phyloP scores from a whole-genome alignment of 2,113 vertebrate genomes.

The Sebastes schlegelii region DNA sequence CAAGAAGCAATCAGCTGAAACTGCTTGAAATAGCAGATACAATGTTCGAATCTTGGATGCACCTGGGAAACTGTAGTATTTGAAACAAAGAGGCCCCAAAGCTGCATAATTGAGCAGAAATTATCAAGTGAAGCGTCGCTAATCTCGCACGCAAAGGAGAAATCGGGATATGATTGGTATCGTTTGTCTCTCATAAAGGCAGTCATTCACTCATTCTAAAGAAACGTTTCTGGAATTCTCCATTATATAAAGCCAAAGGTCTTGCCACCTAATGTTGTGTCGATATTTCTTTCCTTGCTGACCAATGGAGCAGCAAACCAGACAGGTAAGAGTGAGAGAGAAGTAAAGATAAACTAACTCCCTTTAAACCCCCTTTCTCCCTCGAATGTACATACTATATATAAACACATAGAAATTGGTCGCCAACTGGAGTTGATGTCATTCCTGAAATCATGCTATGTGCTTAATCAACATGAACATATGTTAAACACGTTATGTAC shows the following conservation, averaged over 20 bases:
- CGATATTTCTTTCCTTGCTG: slow-evolving; percentile 88
- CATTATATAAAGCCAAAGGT: slow-evolving; percentile 53
- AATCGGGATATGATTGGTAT: slow-evolving; percentile 57
- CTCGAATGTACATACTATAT: neutral
- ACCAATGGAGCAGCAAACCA: slow-evolving; percentile 98
- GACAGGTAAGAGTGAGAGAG: slow-evolving; percentile 93
- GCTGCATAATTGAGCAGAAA: slow-evolving; percentile 74
- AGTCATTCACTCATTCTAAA: slow-evolving; percentile 25
- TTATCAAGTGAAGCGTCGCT: slow-evolving; percentile 65
- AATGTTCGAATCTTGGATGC: slow-evolving; percentile 65
- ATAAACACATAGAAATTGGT: slow-evolving; percentile 19
- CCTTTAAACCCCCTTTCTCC: neutral
- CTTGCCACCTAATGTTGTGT: slow-evolving; percentile 85
- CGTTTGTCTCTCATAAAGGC: slow-evolving; percentile 42
- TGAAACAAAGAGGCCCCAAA: slow-evolving; percentile 62
- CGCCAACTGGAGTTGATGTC: slow-evolving; percentile 1
- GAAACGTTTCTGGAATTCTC: slow-evolving; percentile 54
- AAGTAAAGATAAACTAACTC: slow-evolving; percentile 18
- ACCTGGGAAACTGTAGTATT: slow-evolving; percentile 74
- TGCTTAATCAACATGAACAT: neutral
- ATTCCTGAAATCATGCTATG: slow-evolving; percentile 1
- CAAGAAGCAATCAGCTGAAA: slow-evolving; percentile 75
- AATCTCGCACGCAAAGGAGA: slow-evolving; percentile 62
- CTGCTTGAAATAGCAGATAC: slow-evolving; percentile 69
- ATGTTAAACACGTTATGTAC: neutral